Base-by-base conservation (phyloP, 2,797 vertebrate genomes). In the Choloepus didactylus region DNA sequence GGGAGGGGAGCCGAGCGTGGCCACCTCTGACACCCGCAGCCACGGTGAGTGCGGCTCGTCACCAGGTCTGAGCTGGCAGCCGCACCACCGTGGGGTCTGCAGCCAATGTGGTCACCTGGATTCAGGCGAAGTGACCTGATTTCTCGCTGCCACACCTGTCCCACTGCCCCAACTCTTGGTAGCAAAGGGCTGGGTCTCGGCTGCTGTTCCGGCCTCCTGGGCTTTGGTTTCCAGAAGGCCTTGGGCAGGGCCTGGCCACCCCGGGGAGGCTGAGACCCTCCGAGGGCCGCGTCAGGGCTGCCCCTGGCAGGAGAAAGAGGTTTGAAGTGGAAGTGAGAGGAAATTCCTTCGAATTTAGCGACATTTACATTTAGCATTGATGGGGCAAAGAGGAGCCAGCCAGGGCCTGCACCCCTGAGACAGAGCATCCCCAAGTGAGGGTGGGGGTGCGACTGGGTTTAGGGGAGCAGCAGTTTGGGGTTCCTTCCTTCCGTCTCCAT, bases 341-440 rank as follows among this genome's bases (percentile, higher is more conserved):
- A 94, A 86, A 95, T 95, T 96, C 92, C 95, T 97, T 95, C 95
- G 89, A 29, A 93, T 92, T 88, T 95, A 97, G 97, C 38, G 89
- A 95, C 56, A 51, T 79, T 66, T 91, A 89, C 95, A 95, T 97
- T 95, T 96, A 92, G 94, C 79, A 85, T 87, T 95, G 86, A 84
- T 72, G 94, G 69, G 73, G 85, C 1, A 0, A 41, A 73, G 79
- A 94, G 72, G 6, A 64, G n/a, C 9, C 27, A 12, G 27, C 62
- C 12, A 14, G 62, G 69, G 9, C 35, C 10, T 21, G 69, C 35
- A 16, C 2, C 7, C 7, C 21, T 19, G 16, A 19, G 54, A 19
- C 54, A 19, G 16, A 19, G 18, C 18, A 2, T 16, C 16, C 54
- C 54, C 54, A 19, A 1, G 54, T 56, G 18, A 18, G 54, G 54